Conservation (phyloP, 1,140 invertebrate species). For the Drosophila varians region DNA sequence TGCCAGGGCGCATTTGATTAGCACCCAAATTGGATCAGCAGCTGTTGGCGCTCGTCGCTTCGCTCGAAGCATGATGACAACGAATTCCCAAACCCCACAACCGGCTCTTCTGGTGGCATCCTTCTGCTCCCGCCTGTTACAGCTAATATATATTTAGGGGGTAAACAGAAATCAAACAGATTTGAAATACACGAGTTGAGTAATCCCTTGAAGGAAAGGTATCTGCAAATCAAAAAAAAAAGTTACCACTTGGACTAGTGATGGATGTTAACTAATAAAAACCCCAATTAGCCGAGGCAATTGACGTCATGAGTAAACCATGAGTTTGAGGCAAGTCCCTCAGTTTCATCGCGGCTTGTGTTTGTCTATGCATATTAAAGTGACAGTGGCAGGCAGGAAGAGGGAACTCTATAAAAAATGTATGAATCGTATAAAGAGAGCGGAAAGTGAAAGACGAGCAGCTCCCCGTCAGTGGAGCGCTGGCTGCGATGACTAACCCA, state of each 20-base stretch:
- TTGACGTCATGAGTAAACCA: background rate
- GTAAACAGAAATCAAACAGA: background rate
- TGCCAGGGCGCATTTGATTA: slow-evolving; percentile 39
- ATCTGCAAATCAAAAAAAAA: too few relatives aligned
- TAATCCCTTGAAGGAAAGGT: background rate
- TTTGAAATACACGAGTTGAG: too few relatives aligned
- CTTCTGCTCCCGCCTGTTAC: background rate
- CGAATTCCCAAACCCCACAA: slow-evolving; percentile 6
- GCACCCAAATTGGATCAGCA: slow-evolving; percentile 45
- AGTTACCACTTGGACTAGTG: too few relatives aligned
- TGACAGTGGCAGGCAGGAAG: background rate
- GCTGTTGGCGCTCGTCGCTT: slow-evolving; percentile 27
- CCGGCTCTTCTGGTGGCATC: slow-evolving; percentile 19
- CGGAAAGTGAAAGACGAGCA: slow-evolving; percentile 1
- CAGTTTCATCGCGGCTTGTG: background rate
- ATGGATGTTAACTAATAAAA: too few relatives aligned
- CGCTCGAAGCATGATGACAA: slow-evolving; percentile 3
- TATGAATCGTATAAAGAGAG: slow-evolving; percentile 11
- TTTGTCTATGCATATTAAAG: slow-evolving; percentile 29
- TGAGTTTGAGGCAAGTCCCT: too few relatives aligned
- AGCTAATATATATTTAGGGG: background rate
- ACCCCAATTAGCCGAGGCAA: too few relatives aligned
- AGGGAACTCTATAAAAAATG: slow-evolving; percentile 36
- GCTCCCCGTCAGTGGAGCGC: slow-evolving; percentile 14
- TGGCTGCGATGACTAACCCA: slow-evolving; percentile 37